These are phyloP conservation scores for Apistogramma diplotaenia DNA, from an alignment of 2,113 vertebrate genomes.

Conservation along the genomic window DNA sequence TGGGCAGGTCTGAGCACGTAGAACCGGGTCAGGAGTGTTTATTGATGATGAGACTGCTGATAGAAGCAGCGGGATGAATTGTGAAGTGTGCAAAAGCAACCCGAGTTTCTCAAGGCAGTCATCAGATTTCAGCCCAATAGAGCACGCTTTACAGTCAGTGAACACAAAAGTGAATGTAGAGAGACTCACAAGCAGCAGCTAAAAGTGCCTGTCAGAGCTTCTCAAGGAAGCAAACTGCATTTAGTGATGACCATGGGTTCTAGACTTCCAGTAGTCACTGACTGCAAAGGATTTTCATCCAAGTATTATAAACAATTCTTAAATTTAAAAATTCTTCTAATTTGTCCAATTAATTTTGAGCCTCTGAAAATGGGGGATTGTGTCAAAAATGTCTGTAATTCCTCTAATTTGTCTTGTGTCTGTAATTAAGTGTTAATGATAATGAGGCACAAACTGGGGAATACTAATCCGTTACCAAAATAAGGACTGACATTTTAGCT, in stretches of 20 bases:
- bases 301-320: not conserved
- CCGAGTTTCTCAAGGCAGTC: not conserved
- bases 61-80: not conserved
- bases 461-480: not conserved
- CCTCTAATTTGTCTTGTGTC: not conserved
- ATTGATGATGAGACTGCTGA: not conserved
- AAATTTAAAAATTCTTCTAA: not conserved
- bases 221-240: too few species aligned
- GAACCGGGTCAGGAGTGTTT: not conserved
- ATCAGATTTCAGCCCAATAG: not conserved
- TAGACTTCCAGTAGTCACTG: not conserved
- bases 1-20: not conserved
- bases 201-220: not conserved
- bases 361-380: not conserved
- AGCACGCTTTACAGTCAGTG: not conserved
- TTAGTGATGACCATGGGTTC: not conserved
- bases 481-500: too few species aligned
- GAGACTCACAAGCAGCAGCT: not conserved
- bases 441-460: not conserved
- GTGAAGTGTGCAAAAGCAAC: not conserved
- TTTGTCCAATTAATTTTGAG: not conserved
- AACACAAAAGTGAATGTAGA: not conserved
- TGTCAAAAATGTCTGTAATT: not conserved
- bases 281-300: not conserved
- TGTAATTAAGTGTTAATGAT: not conserved